Evolutionary conservation across 2,888 invertebrate genomes (phyloP), one percentile per base, ranked within the genome.

Genomic region (Marronus borbonicus): DNA sequence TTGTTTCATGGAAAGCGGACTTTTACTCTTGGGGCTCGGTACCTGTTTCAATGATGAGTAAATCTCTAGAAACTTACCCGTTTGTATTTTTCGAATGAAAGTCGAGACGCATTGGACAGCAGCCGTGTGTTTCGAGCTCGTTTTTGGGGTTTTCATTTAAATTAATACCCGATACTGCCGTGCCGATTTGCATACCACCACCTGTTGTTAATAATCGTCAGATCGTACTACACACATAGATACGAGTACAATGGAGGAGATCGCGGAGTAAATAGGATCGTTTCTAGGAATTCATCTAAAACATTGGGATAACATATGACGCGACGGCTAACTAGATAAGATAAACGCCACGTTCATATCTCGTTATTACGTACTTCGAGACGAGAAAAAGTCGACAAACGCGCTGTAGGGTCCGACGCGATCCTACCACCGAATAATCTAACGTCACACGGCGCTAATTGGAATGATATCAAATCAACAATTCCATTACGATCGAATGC

Each of bases 31-130:
- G 5, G 5, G 0, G 3, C 31, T 1, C 31, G 31, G 31, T 1
- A 5, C 5, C 7, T 5, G 31, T 1, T 36, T 36, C 31, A 1
- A 4, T 36, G 5, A 5, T 36, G 31, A 36, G 5, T 36, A 36
- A 36, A 36, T 36, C 31, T 36, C 5, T 5, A 77, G 60, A 62
- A 24, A 80, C 80, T 60, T 77, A 84, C 84, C 84, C 75, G 72
- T 82, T 80, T 84, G 84, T 60, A 84, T 78, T 77, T 84, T 83
- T 52, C 69, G 81, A 39, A 76, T 80, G 66, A 84, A 81, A 77
- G 82, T 68, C 1, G 83, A 81, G 24, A 31, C 14, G 10, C 12
- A 31, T 14, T 62, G 62, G 24, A 14, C 24, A 17, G 55, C 55
- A 62, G 28, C 55, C 20, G 14, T 10, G 2, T 4, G 14, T 10